phyloP scores from a whole-genome alignment of 2,797 vertebrate genomes.

The Meriones psammophilus region DNA sequence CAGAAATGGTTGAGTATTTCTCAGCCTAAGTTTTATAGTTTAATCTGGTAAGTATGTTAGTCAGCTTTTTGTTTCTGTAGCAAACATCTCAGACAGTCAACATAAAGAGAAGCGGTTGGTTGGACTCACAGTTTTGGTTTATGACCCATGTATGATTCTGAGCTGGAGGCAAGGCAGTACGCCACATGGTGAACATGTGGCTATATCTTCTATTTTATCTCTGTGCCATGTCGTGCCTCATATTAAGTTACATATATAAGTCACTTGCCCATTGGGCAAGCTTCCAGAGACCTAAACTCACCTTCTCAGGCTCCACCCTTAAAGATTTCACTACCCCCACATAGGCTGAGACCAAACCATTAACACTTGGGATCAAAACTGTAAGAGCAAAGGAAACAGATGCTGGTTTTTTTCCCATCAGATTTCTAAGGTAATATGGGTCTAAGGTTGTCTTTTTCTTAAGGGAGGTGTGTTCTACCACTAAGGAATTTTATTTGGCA shows the following conservation, averaged over 20 bases:
- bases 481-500: background rate
- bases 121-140: background rate
- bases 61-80: background rate
- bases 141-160: background rate
- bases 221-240: background rate
- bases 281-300: background rate
- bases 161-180: too few relatives aligned
- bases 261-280: too few relatives aligned
- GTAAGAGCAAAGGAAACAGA: background rate
- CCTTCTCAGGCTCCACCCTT: background rate
- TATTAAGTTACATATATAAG: background rate
- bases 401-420: background rate
- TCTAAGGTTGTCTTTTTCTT: slow-evolving; percentile 31
- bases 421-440: slow-evolving; percentile 38
- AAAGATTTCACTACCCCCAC: background rate
- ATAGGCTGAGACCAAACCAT: background rate
- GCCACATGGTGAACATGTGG: background rate
- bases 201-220: background rate
- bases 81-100: background rate
- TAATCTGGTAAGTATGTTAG: background rate
- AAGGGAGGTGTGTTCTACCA: background rate
- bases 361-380: background rate
- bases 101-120: background rate
- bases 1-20: background rate
- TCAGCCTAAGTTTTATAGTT: slow-evolving; percentile 23